phyloP scores from a whole-genome alignment of 2,888 invertebrate genomes.

The Cephus runcator region DNA sequence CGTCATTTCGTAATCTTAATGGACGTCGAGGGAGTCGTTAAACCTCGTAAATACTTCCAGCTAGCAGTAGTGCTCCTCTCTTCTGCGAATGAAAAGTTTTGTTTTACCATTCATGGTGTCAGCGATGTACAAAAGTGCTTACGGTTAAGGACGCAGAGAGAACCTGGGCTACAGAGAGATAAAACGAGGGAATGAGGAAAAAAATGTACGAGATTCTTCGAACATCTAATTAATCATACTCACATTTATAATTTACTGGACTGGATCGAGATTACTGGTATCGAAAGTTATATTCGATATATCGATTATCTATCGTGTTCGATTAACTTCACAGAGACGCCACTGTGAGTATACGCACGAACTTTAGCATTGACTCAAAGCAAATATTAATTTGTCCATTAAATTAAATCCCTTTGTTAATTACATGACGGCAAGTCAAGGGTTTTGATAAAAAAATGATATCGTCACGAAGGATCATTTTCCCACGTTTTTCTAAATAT shows the following conservation, averaged over 20 bases:
- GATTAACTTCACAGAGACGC: not conserved
- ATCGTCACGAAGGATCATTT: not conserved
- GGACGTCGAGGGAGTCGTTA: constrained; percentile 3
- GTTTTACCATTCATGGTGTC: constrained; percentile 12
- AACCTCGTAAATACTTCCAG: constrained; percentile 1
- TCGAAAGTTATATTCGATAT: not conserved
- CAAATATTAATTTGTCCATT: not conserved
- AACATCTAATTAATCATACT: not conserved
- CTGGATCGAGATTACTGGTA: not conserved
- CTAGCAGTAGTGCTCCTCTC: not conserved
- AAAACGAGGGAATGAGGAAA: not conserved
- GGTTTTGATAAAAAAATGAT: not conserved
- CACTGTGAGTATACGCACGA: not conserved
- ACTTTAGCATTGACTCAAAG: not conserved
- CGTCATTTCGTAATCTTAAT: constrained; percentile 12
- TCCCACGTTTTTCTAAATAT: not conserved
- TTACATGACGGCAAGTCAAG: not conserved
- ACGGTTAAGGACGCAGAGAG: not conserved
- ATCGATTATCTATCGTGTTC: not conserved
- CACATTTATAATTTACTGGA: not conserved
- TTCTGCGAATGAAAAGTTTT: not conserved
- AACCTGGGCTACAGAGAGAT: not conserved
- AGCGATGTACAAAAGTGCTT: constrained; percentile 1
- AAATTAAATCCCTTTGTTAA: not conserved
- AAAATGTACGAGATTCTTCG: constrained; percentile 3